Evolutionary conservation across 2,888 invertebrate species (phyloP).

Genomic region (Hydraecia micacea): DNA sequence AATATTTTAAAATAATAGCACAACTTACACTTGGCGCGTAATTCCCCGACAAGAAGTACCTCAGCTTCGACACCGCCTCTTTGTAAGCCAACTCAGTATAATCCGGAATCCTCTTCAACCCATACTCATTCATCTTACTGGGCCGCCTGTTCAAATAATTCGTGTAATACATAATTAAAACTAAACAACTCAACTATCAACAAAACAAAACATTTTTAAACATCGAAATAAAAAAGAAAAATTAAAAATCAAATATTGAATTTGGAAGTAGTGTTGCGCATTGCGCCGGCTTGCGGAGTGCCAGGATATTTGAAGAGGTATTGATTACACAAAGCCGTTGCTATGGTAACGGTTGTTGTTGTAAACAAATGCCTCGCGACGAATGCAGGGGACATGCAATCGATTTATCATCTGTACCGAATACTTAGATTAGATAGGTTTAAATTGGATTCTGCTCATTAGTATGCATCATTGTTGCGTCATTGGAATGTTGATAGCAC

Average conservation of each 20-base stretch:
- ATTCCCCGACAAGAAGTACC: slow-evolving; percentile 94
- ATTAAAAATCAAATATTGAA: slow-evolving; percentile 71
- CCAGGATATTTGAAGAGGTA: slow-evolving; percentile 73
- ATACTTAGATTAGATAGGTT: slow-evolving; percentile 25
- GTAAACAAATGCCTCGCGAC: slow-evolving; percentile 76
- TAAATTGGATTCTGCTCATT: slow-evolving; percentile 23
- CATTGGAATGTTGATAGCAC: slow-evolving; percentile 5
- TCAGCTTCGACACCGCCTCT: slow-evolving; percentile 95
- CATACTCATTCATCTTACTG: slow-evolving; percentile 87
- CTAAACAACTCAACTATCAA: slow-evolving; percentile 50
- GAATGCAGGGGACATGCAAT: slow-evolving; percentile 50
- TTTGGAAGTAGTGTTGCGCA: slow-evolving; percentile 79
- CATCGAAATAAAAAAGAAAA: slow-evolving; percentile 62
- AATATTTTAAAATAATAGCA: not conserved
- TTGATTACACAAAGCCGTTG: slow-evolving; percentile 82
- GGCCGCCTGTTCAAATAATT: slow-evolving; percentile 84
- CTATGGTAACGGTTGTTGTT: slow-evolving; percentile 79
- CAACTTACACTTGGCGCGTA: slow-evolving; percentile 91
- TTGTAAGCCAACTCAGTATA: slow-evolving; percentile 96
- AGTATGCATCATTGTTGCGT: slow-evolving; percentile 4
- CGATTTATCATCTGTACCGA: slow-evolving; percentile 48
- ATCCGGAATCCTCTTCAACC: slow-evolving; percentile 92
- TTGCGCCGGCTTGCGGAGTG: slow-evolving; percentile 78
- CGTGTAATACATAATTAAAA: slow-evolving; percentile 71
- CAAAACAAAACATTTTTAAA: slow-evolving; percentile 68